These are phyloP conservation scores for Sesamia inferens DNA, from an alignment of 2,888 invertebrate species.

Conservation along the genomic window DNA sequence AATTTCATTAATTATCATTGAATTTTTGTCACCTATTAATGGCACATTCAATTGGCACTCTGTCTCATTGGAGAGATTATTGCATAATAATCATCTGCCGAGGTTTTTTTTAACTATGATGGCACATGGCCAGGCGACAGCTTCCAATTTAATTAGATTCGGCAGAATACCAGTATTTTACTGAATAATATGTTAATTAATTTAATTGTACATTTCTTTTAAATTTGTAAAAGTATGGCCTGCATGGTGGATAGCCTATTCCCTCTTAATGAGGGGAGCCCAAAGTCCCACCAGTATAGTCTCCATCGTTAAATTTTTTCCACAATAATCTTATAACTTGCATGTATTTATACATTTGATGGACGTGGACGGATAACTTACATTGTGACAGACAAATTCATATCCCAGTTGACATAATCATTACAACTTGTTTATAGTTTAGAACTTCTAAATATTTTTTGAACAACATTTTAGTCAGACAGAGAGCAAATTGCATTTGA, in stretches of 20 bases:
- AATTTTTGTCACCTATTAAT: constrained; percentile 17
- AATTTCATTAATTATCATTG: constrained; percentile 20
- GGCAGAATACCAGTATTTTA: neutral
- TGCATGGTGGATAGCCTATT: neutral
- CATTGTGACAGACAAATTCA: neutral
- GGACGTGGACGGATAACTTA: neutral
- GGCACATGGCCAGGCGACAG: too few relatives aligned
- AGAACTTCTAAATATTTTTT: neutral
- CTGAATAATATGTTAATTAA: neutral
- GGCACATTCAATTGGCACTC: constrained; percentile 49
- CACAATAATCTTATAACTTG: neutral
- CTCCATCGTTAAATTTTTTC: neutral
- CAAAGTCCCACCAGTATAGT: neutral
- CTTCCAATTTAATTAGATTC: too few relatives aligned
- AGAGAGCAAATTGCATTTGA: constrained; percentile 45
- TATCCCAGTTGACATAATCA: neutral
- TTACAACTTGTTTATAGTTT: neutral
- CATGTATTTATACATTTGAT: neutral
- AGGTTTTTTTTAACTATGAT: too few relatives aligned
- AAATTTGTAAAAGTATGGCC: neutral
- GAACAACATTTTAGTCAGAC: constrained; percentile 23
- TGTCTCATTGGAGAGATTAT: constrained; percentile 8
- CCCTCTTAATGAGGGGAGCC: neutral
- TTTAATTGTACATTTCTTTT: constrained; percentile 2
- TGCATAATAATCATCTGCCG: too few relatives aligned